Base-by-base conservation (phyloP, 2,797 vertebrate species). In the Sebastes hubbsi region DNA sequence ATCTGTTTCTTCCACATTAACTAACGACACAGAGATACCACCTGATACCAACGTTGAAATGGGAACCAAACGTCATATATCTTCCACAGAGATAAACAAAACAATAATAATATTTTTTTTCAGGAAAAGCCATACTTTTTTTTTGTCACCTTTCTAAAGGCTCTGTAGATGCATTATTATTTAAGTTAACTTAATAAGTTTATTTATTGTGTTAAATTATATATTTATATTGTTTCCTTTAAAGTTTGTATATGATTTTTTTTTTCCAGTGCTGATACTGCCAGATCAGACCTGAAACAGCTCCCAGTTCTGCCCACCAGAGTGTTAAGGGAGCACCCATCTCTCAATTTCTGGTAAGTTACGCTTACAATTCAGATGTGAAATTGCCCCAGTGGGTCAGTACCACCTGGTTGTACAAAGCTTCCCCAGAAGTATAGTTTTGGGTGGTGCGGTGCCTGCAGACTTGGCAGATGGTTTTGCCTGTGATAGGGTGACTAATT, bases 261-360 rank as follows among this genome's bases (percentile, higher is more conserved):
- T 52, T 77, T 82, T 87, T 83, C 72, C 64, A 99, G 99, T 85
- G 94, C 96, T 90, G 99, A 99, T 89, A 96, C 94, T 85, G 88
- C 97, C 66, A 94, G 96, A 85, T 96, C 94, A 83, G 97, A 98
- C 88, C 93, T 99, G 90, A 99, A 98, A 94, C 96, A 97, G 0
- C 95, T 99, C 54, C 97, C 97, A 2, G 94, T 96, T 64, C 95
- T 99, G 80, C 98, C 99, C 64, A 99, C 98, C 52, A 96, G 95
- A 88, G 98, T 99, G 0, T 94, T 99, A 63, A 97, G 97, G 91
- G 98, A 99, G 60, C 99, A 99, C 77, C 99, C 99, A 0, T 99
- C 99, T 2, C 96, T 99, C 0, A 95, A 97, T 67, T 99, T 97
- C 89, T 99, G 99, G 98, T 99, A 95, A 95, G 93, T 82, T 70